Evolutionary conservation across 2,797 vertebrate species (phyloP), one percentile per base, ranked within the genome.

Genomic region (Myotis myotis): DNA sequence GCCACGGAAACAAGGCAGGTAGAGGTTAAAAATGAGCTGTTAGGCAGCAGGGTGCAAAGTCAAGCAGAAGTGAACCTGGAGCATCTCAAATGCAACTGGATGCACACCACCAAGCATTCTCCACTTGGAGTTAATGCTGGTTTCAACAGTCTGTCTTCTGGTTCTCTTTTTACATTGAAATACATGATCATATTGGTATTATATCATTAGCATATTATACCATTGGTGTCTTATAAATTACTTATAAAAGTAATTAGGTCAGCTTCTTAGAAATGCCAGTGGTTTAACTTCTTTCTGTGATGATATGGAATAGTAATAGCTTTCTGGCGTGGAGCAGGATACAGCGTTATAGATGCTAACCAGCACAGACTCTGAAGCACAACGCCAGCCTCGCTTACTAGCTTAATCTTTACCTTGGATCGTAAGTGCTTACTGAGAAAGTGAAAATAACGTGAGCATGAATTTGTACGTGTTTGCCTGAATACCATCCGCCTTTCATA

Each of bases 171-270:
- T 66, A 91, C 36, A 90, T 1, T 55, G 51, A 89, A 87, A 68
- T 86, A 91, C n/a, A 90, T 76, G 55, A 82, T 51, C 23, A 7
- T 64, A 55, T 89, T 53, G 38, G 49, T 64, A 17, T 78, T 81
- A 55, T 30, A 36, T 8, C 47, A 44, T 80, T 89, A 36, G 41
- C 16, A 44, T 82, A 41, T 49, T 87, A 38, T 87, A 49, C 53
- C 44, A 44, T 44, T 95, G 62, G 53, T 82, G 2, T 74, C 70
- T 88, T 95, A 75, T n/a, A 96, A 92, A 82, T 82, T 55, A 93
- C 33, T 81, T 60, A 87, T 41, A 49, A 66, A 74, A 95, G 49
- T 76, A 85, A 90, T 23, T 51, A 36, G n/a, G 41, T 88, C 49
- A 85, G 28, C 20, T 25, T 93, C n/a, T 89, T 85, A 92, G 8